These are phyloP conservation scores for Scopus umbretta DNA, from an alignment of 2,113 vertebrate genomes.

Conservation along the genomic window DNA sequence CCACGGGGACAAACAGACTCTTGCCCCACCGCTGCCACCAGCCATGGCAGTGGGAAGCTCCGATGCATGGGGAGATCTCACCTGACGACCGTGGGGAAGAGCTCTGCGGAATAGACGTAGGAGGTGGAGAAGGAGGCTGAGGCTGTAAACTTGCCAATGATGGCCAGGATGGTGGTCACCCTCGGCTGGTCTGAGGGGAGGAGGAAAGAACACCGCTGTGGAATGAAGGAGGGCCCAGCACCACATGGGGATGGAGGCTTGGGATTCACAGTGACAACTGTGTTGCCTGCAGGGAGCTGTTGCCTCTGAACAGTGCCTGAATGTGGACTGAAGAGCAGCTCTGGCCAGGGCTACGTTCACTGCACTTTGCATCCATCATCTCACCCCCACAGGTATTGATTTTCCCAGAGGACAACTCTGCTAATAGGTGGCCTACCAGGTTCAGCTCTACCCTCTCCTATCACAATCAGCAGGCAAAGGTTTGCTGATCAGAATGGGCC, in stretches of 20 bases:
- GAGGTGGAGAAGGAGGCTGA: conserved; percentile 66
- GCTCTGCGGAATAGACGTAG: conserved; percentile 81
- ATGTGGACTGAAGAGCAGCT: fast-evolving
- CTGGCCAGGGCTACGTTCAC: background rate
- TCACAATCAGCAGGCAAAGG: fast-evolving
- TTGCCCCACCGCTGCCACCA: background rate
- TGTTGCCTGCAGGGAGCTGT: background rate
- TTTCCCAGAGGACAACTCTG: background rate
- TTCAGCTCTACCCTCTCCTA: background rate
- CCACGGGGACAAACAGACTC: background rate
- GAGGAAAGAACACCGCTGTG: background rate
- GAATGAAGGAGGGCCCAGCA: background rate
- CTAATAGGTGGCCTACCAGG: background rate
- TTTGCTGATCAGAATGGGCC: background rate
- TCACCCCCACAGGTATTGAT: background rate
- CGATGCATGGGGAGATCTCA: background rate
- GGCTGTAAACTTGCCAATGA: conserved; percentile 72
- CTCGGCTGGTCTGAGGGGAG: conserved; percentile 59
- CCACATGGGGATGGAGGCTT: fast-evolving
- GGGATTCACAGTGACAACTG: fast-evolving
- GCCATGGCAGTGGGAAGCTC: background rate
- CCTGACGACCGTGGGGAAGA: conserved; percentile 84
- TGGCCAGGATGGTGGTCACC: conserved; percentile 68
- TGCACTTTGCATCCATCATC: background rate
- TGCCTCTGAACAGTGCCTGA: background rate